phyloP scores from a whole-genome alignment of 1,140 invertebrate species.

The Reticulitermes speratus region DNA sequence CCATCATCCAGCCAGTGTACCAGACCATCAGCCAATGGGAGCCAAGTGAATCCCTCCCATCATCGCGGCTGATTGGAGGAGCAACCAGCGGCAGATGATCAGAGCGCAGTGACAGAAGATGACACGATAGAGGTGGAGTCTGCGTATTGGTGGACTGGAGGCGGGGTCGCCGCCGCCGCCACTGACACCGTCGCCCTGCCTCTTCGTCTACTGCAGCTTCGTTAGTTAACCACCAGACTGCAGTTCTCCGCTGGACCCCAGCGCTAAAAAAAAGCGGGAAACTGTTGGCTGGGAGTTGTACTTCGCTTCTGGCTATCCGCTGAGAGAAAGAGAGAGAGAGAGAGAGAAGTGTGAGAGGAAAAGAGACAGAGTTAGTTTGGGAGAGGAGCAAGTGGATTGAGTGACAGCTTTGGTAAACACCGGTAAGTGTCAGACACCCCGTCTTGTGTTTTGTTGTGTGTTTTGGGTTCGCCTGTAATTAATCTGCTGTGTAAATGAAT shows the following conservation, averaged over 20 bases:
- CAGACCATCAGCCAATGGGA: background rate
- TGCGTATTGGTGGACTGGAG: background rate
- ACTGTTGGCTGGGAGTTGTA: background rate
- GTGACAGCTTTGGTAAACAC: background rate
- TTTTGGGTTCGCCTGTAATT: too few species aligned
- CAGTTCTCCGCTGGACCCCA: background rate
- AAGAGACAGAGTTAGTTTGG: background rate
- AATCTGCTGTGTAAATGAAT: too few species aligned
- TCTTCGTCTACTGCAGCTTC: background rate
- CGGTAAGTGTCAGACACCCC: background rate
- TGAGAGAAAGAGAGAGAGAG: constrained; percentile 16
- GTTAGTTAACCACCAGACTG: background rate
- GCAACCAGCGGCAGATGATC: background rate
- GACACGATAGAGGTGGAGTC: background rate
- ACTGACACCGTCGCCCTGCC: background rate
- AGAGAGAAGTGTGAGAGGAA: background rate
- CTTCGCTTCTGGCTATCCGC: background rate
- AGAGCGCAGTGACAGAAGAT: background rate
- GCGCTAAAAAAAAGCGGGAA: background rate
- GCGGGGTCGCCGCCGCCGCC: background rate
- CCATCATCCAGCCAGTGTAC: background rate
- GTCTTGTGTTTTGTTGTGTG: background rate
- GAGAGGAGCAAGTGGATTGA: background rate
- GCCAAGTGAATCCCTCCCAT: background rate
- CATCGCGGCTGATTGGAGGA: background rate